These are phyloP conservation scores for Varroa destructor DNA, from an alignment of 1,140 invertebrate genomes.

Conservation along the genomic window DNA sequence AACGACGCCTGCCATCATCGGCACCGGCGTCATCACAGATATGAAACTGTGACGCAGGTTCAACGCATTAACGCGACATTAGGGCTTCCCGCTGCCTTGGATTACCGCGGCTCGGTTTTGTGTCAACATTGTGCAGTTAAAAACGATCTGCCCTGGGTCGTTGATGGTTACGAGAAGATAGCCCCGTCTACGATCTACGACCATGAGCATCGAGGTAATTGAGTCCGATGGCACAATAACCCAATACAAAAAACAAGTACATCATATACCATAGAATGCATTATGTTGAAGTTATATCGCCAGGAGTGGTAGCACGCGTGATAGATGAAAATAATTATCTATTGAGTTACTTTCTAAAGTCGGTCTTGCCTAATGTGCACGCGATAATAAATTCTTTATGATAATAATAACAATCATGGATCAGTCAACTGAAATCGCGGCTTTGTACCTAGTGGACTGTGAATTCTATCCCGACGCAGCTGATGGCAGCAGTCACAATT, in stretches of 20 bases:
- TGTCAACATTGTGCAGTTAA: background rate
- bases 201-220: background rate
- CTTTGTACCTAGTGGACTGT: no score
- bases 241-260: background rate
- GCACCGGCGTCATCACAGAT: background rate
- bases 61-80: slow-evolving; percentile 7
- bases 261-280: background rate
- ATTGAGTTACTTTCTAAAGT: no score
- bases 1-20: no score
- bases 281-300: background rate
- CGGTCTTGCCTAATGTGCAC: no score
- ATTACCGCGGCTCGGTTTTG: background rate
- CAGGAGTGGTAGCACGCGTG: no score
- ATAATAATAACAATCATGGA: no score
- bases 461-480: no score
- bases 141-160: background rate
- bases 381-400: no score
- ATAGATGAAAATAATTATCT: no score
- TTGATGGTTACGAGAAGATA: slow-evolving; percentile 7
- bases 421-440: no score
- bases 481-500: no score
- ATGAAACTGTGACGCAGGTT: slow-evolving; percentile 21
- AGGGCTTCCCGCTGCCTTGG: background rate
- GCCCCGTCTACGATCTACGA: slow-evolving; percentile 16
- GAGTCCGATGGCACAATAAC: no score